Evolutionary conservation across 2,888 invertebrate species (phyloP), one percentile per base, ranked within the genome.

Genomic region (Timema podura): DNA sequence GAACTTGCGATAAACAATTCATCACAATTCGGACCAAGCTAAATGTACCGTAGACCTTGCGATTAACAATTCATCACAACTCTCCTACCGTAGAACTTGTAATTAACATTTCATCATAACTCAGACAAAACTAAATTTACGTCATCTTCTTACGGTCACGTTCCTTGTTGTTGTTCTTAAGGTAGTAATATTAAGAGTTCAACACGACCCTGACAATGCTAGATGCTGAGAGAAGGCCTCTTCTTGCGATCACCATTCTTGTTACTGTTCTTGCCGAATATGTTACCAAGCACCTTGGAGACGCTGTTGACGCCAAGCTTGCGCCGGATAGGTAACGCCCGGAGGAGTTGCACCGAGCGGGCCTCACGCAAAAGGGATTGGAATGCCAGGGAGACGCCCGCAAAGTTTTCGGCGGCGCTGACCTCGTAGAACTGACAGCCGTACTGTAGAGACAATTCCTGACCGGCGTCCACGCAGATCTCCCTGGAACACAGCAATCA

Each of bases 381-480:
- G 82, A 93, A 92, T 66, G 92, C 92, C 70, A 92, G 83, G 51
- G 91, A 91, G 0, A 92, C 91, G 71, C 92, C 92, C 0, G 91
- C 91, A 76, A 89, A 89, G 76, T 91, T 91, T 80, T 92, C 92
- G 48, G 93, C 92, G 11, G 92, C 92, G 70, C 91, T 91, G 71
- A 92, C 91, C 82, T 93, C 93, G 82, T 92, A 91, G 82, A 92
- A 93, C 81, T 92, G 92, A 77, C 92, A 92, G 59, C 91, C 90
- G 79, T 87, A 91, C 74, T 89, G 87, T 76, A 91, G 81, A 13
- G 92, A 91, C 74, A 91, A 79, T 80, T 91, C 91, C 77, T 92
- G 91, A 57, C 91, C 92, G 77, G 91, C 91, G 79, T 91, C 91
- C 57, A 91, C 91, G 77, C 89, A 89, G 68, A 92, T 89, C 82